Conservation (phyloP, 2,113 vertebrate species). For the Pogonocichla stellata region DNA sequence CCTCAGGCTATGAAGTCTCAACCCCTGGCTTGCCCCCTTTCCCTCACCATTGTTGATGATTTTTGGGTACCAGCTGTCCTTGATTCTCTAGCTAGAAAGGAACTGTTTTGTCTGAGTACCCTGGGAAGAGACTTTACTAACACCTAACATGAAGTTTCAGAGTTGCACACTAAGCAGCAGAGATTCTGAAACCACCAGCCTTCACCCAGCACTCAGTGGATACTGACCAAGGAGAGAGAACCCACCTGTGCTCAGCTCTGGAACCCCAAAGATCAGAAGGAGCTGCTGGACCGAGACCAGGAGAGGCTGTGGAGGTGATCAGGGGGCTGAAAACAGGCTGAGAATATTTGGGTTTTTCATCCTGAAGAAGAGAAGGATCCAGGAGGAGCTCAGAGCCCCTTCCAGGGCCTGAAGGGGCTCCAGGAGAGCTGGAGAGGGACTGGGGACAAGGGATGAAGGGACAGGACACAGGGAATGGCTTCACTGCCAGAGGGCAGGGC, state of each 20-base stretch:
- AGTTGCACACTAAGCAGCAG: too few species aligned
- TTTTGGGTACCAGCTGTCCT: too few species aligned
- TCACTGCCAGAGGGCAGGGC: neutral
- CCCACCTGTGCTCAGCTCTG: neutral
- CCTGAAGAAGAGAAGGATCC: neutral
- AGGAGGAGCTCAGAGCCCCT: neutral
- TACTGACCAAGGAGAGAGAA: neutral
- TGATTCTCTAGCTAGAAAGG: too few species aligned
- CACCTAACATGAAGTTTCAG: too few species aligned
- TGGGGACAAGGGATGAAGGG: neutral
- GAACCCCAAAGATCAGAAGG: neutral
- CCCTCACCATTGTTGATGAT: too few species aligned
- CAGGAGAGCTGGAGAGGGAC: neutral
- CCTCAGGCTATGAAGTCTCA: too few species aligned
- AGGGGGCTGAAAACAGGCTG: neutral
- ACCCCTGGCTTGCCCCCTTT: too few species aligned
- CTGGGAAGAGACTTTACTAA: too few species aligned
- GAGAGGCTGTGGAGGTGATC: neutral
- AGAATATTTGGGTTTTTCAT: neutral
- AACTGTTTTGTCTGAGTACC: too few species aligned
- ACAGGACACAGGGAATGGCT: neutral
- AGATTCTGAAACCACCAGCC: neutral
- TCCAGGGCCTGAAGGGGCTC: fast-evolving
- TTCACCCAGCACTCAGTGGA: neutral
- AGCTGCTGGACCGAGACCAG: neutral